A percentile compares a stretch with the other conserved stretches of the same genome.
Conservation (phyloP, 2,888 invertebrate species). For the Nasonovia ribisnigri region DNA sequence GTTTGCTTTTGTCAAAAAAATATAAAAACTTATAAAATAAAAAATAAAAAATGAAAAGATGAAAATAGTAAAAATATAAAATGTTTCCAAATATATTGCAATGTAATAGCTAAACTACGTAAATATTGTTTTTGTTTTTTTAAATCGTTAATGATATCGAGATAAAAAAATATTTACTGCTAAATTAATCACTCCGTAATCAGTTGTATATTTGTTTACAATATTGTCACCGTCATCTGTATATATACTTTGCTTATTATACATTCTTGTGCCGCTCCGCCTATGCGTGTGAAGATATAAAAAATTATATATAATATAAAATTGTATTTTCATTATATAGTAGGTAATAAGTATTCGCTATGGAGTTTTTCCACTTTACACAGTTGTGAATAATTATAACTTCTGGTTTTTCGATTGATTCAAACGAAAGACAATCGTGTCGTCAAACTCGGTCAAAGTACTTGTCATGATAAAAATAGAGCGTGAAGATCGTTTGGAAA, state of each 20-base stretch:
- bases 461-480: neutral
- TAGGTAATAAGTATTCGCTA: neutral
- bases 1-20: neutral
- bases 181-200: neutral
- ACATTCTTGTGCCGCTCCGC: neutral
- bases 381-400: neutral
- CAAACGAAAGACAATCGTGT: neutral
- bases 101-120: neutral
- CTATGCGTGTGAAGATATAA: neutral
- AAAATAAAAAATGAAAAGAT: neutral
- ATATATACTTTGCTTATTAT: neutral
- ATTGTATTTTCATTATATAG: neutral
- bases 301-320: neutral
- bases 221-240: too few species aligned
- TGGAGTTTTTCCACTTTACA: neutral
- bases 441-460: neutral
- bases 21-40: neutral
- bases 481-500: neutral
- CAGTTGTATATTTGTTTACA: neutral
- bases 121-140: too few species aligned
- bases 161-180: neutral
- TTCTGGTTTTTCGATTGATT: neutral
- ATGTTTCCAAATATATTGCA: neutral
- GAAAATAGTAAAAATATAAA: neutral
- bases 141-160: neutral